Base-by-base conservation (phyloP, 2,113 vertebrate genomes). In the Labeo catla region DNA sequence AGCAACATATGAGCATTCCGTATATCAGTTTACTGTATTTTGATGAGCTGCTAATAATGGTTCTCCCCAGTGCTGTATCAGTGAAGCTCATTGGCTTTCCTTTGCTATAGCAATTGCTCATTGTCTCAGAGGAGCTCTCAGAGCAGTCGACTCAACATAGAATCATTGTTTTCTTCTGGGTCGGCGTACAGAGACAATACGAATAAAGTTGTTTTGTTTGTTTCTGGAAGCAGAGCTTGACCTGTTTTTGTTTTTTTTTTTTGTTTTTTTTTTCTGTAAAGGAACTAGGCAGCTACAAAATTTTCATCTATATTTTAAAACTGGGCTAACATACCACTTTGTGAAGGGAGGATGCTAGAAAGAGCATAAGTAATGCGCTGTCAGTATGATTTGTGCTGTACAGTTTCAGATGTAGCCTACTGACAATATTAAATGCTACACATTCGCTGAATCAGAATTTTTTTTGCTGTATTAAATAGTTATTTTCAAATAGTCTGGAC, bases 301-400 rank as follows among this genome's bases (percentile, higher is more conserved):
- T 66, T 66, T 10, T 6, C 36, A 28, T 68, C 66, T 70, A 8
- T 70, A 70, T 7, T 70, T 70, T 39, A 34, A 16, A 70, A 39
- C 16, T 70, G 34, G 13, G 34, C 66, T 70, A 39, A 39, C 66
- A 70, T 70, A 39, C 19, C 34, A 70, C 66, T 70, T 34, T 70
- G 28, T 70, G 66, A 39, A 36, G 15, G 34, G 2, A 70, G 66
- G 28, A 70, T 70, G 66, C 66, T 70, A 16, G 34, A 16, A 39
- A 19, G 65, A 36, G 28, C 28, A 36, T 68, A 68, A 68, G 28
- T 68, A 36, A 68, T 68, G 28, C 1, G 28, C 66, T 87, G 80
- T 87, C 63, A 65, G 49, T 19, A 63, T 11, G 19, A 77, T 63
- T 87, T 74, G 68, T 68, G n/a, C 63, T 66, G 57, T 78, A 68